phyloP scores from a whole-genome alignment of 2,888 invertebrate species.

The Pteria penguin region DNA sequence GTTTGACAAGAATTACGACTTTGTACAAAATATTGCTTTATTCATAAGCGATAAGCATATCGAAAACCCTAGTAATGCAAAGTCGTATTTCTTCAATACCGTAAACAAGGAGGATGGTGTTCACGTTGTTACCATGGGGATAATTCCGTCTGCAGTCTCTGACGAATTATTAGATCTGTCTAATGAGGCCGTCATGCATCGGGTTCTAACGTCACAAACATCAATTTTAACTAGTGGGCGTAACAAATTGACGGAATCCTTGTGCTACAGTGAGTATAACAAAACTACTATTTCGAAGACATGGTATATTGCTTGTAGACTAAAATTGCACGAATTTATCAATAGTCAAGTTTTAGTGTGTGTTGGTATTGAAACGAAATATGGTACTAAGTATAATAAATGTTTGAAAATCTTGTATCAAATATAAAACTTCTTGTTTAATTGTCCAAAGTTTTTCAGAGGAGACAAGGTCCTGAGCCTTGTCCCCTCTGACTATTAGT shows the following conservation, averaged over 20 bases:
- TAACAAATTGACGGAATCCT: conserved; percentile 6
- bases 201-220: background rate
- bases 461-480: too few relatives aligned
- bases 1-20: background rate
- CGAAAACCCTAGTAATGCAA: background rate
- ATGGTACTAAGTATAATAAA: too few relatives aligned
- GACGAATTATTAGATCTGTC: background rate
- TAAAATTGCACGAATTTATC: too few relatives aligned
- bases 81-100: background rate
- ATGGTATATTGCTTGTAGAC: too few relatives aligned
- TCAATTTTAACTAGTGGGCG: conserved; percentile 4
- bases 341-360: too few relatives aligned
- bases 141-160: background rate
- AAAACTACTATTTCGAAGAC: too few relatives aligned
- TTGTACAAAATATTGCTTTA: background rate
- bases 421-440: too few relatives aligned
- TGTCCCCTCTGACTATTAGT: too few relatives aligned
- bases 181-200: background rate
- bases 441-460: too few relatives aligned
- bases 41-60: conserved; percentile 14
- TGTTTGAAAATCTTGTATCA: too few relatives aligned
- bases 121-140: background rate
- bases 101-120: background rate
- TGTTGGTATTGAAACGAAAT: too few relatives aligned
- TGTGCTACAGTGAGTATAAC: conserved; percentile 3